Evolutionary conservation across 2,888 invertebrate species (phyloP).

Genomic region (Physocephala rufipes): DNA sequence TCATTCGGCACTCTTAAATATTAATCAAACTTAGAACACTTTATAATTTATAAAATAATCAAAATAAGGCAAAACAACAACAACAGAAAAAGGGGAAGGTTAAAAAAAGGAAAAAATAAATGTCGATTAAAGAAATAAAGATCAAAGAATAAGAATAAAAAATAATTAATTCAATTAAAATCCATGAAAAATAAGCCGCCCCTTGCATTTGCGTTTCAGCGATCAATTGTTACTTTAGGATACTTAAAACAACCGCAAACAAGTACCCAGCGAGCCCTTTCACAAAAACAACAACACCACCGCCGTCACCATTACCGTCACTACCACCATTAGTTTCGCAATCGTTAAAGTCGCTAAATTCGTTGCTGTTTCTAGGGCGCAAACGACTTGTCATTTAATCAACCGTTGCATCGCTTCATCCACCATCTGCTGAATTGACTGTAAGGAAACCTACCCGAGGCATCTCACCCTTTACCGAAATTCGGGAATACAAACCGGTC

Average conservation of each 20-base stretch:
- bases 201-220: conserved; percentile 1
- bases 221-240: conserved; percentile 5
- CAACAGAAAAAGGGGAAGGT: too few relatives aligned
- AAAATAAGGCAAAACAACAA: too few relatives aligned
- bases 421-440: conserved; percentile 28
- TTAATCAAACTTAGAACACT: background rate
- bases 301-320: too few relatives aligned
- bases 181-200: conserved; percentile 14
- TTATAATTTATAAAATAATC: conserved; percentile 12
- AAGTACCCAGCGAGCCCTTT: background rate
- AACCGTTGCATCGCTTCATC: too few relatives aligned
- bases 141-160: background rate
- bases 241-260: conserved; percentile 10
- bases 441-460: conserved; percentile 3
- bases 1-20: background rate
- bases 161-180: conserved; percentile 16
- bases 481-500: background rate
- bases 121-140: too few relatives aligned
- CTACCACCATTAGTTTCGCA: too few relatives aligned
- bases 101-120: too few relatives aligned
- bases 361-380: background rate
- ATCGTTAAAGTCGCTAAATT: background rate
- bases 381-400: too few relatives aligned
- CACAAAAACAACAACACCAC: too few relatives aligned
- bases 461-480: background rate